Percentiles rank a stretch among this genome's conserved stretches.
These are phyloP conservation scores for Parotia lawesii DNA, from an alignment of 2,113 vertebrate genomes.

Conservation along the genomic window DNA sequence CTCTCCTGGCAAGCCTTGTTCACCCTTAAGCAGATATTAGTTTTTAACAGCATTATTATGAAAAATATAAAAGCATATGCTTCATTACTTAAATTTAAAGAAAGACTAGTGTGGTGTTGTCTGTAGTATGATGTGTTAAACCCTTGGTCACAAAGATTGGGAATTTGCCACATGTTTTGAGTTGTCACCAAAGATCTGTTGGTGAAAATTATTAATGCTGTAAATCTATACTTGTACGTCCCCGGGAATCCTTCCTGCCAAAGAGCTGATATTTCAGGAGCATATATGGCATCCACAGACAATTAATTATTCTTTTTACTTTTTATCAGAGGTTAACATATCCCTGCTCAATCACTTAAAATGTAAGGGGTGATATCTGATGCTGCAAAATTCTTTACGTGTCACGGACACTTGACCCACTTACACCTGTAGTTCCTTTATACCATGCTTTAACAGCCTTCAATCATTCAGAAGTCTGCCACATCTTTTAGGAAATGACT, in stretches of 20 bases:
- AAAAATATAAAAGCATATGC: background rate
- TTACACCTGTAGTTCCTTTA: background rate
- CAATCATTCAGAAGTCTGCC: background rate
- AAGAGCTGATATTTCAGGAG: background rate
- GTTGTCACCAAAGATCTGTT: background rate
- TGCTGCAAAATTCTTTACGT: background rate
- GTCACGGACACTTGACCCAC: background rate
- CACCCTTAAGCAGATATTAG: conserved; percentile 62
- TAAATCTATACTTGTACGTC: background rate
- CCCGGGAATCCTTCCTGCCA: background rate
- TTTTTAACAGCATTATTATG: background rate
- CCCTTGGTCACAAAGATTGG: background rate
- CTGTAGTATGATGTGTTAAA: background rate
- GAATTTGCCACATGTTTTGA: background rate
- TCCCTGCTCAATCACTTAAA: background rate
- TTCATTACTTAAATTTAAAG: background rate
- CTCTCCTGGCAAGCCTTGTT: conserved; percentile 85
- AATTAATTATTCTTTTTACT: background rate
- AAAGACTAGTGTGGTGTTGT: background rate
- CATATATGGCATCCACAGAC: background rate
- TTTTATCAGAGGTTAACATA: background rate
- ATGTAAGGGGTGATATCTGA: background rate
- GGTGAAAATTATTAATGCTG: background rate
- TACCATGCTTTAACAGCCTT: background rate
- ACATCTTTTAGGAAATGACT: background rate